Conservation (phyloP, 1,140 invertebrate genomes). For the Panagrolaimus sp. region DNA sequence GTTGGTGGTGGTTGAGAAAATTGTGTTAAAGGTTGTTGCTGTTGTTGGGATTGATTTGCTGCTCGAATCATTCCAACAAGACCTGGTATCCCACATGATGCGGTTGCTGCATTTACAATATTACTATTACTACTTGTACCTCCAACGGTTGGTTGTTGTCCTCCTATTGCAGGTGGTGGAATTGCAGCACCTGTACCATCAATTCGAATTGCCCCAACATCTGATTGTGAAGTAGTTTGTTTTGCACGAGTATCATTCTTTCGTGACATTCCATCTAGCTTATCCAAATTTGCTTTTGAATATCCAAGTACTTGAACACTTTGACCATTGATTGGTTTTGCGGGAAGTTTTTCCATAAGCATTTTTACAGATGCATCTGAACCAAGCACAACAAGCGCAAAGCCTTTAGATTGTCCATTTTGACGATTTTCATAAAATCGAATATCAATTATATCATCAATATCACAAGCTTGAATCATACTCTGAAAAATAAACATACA, state of each 20-base stretch:
- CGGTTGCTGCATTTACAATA: too few species aligned
- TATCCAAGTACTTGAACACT: slow-evolving; percentile 85
- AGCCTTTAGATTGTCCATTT: slow-evolving; percentile 96
- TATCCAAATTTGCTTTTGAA: slow-evolving; percentile 78
- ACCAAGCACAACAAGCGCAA: slow-evolving; percentile 81
- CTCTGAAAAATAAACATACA: too few species aligned
- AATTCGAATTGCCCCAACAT: slow-evolving; percentile 65
- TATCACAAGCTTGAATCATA: slow-evolving; percentile 63
- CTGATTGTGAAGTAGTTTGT: slow-evolving; percentile 68
- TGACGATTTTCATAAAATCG: slow-evolving; percentile 99
- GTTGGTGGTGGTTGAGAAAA: not conserved
- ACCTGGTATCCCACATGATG: not conserved
- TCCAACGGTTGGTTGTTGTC: too few species aligned
- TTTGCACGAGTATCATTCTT: slow-evolving; percentile 51
- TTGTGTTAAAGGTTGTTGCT: not conserved
- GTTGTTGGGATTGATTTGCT: not conserved
- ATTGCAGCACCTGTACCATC: slow-evolving; percentile 14
- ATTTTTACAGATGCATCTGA: slow-evolving; percentile 82
- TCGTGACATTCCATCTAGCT: slow-evolving; percentile 63
- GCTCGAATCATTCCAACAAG: slow-evolving; percentile 21
- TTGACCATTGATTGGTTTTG: slow-evolving; percentile 82
- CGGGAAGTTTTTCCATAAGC: slow-evolving; percentile 83
- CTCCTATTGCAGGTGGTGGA: slow-evolving; percentile 7
- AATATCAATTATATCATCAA: slow-evolving; percentile 88
- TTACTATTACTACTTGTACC: too few species aligned